phyloP scores from a whole-genome alignment of 2,888 invertebrate species.

The Horisme vitalbata region DNA sequence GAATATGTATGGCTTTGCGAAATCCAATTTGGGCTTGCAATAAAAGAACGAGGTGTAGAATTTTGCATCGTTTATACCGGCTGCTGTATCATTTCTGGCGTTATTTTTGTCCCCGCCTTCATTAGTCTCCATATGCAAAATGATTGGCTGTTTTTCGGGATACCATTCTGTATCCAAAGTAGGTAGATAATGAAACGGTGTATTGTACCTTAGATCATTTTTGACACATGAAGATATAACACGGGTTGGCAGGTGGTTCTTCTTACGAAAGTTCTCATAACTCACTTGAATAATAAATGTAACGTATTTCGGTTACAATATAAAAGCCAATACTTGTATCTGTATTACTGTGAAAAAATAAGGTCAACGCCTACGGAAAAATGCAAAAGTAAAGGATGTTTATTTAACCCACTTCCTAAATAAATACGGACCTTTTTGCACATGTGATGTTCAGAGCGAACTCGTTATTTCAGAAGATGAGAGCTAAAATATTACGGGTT shows the following conservation, averaged over 20 bases:
- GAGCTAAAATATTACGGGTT: slow-evolving; percentile 12
- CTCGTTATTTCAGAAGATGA: slow-evolving; percentile 22
- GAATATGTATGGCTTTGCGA: slow-evolving; percentile 48
- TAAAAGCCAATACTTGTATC: no score
- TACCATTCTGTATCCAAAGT: no score
- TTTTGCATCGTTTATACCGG: slow-evolving; percentile 30
- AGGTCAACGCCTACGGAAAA: slow-evolving; percentile 26
- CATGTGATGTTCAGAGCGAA: slow-evolving; percentile 16
- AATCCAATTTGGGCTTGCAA: slow-evolving; percentile 66
- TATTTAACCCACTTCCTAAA: slow-evolving; percentile 29
- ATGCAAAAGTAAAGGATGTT: slow-evolving; percentile 25
- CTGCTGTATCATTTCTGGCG: slow-evolving; percentile 29
- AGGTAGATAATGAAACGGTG: no score
- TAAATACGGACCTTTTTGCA: slow-evolving; percentile 30
- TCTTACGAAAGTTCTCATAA: no score
- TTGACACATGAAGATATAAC: no score
- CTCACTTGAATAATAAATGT: no score
- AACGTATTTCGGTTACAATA: no score
- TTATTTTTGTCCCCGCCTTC: slow-evolving; percentile 29
- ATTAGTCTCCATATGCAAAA: slow-evolving; percentile 4
- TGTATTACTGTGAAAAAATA: slow-evolving; percentile 5
- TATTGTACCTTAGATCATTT: no score
- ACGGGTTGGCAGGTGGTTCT: no score
- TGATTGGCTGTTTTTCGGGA: background rate
- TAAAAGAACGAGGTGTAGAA: slow-evolving; percentile 51